These are phyloP conservation scores for Microcebus griseorufus DNA, from an alignment of 2,113 vertebrate genomes.

Conservation along the genomic window DNA sequence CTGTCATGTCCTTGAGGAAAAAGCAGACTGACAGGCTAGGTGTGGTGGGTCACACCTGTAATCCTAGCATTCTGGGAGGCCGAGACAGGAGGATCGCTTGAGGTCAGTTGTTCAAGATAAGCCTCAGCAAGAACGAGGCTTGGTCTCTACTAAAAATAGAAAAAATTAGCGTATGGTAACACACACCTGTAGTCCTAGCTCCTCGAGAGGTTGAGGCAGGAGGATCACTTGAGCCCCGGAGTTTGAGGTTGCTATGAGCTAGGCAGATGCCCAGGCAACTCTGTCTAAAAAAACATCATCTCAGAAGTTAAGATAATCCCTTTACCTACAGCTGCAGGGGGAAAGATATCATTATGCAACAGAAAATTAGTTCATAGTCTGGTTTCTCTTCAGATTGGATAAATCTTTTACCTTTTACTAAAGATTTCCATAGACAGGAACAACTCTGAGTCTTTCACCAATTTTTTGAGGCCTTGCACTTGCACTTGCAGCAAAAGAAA, in stretches of 20 bases:
- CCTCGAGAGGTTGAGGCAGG: no score
- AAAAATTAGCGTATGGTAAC: no score
- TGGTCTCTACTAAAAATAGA: no score
- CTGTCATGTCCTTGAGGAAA: neutral
- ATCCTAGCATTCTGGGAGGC: no score
- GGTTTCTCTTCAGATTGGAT: constrained; percentile 77
- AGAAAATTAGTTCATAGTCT: constrained; percentile 41
- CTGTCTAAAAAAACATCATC: neutral
- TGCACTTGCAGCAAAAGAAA: neutral
- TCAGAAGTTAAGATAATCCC: neutral
- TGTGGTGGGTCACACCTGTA: no score
- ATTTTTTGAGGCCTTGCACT: constrained; percentile 69
- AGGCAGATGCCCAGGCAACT: no score
- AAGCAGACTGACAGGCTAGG: neutral
- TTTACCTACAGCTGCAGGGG: neutral
- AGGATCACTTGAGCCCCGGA: no score
- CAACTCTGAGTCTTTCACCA: constrained; percentile 65
- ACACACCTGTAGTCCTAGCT: no score
- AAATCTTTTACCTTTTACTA: constrained; percentile 80
- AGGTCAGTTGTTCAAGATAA: no score
- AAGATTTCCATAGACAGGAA: constrained; percentile 78
- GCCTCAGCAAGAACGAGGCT: no score
- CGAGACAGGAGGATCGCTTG: no score
- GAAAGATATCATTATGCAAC: neutral
- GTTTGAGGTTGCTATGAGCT: no score